phyloP scores from a whole-genome alignment of 2,797 vertebrate genomes.

The Pipistrellus pygmaeus region DNA sequence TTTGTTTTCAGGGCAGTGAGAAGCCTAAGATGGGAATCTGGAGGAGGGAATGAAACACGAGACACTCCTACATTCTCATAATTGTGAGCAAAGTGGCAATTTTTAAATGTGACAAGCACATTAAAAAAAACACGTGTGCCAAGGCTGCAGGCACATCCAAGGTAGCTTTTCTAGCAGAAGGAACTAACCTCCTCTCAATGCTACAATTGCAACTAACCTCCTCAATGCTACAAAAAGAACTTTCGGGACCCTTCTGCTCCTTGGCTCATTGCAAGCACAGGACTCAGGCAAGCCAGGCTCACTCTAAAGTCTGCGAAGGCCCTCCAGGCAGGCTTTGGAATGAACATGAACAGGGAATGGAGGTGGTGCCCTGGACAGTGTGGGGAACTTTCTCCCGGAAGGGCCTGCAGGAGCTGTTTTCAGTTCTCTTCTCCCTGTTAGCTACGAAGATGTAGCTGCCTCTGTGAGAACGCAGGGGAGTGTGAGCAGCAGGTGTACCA shows the following conservation, averaged over 20 bases:
- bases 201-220: not conserved
- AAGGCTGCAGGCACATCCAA: not conserved
- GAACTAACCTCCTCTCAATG: not conserved
- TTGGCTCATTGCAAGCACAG: not conserved
- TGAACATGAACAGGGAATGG: not conserved
- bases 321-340: not conserved
- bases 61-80: not conserved
- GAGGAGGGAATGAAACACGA: not conserved
- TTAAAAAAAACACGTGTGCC: not conserved
- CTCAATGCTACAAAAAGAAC: not conserved
- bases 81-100: not conserved
- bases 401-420: not conserved
- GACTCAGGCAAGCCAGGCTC: not conserved
- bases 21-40: not conserved
- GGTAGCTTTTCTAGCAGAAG: not conserved
- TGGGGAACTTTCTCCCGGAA: not conserved
- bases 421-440: not conserved
- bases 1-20: not conserved
- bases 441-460: not conserved
- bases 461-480: fast-evolving
- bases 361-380: not conserved
- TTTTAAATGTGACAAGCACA: not conserved
- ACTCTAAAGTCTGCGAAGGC: not conserved
- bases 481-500: too few species aligned
- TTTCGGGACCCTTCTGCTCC: not conserved